Conservation (phyloP, 2,888 invertebrate genomes). For the Acronicta leporina region DNA sequence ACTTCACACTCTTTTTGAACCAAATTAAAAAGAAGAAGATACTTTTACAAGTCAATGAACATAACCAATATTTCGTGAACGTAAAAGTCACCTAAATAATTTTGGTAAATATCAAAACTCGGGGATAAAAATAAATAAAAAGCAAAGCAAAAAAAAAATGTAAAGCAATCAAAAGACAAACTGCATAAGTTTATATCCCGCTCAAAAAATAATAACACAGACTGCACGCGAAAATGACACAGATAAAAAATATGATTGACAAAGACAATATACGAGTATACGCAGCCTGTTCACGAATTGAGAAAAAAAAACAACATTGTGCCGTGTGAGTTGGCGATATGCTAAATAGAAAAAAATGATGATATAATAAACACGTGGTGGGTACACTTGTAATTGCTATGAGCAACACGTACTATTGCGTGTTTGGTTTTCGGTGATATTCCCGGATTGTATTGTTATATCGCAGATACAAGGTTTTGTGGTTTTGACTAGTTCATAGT, state of each 20-base stretch:
- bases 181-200: too few relatives aligned
- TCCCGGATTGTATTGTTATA: constrained; percentile 20
- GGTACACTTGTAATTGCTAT: constrained; percentile 22
- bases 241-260: constrained; percentile 27
- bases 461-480: constrained; percentile 4
- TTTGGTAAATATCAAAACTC: too few relatives aligned
- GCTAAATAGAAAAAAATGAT: constrained; percentile 34
- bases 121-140: too few relatives aligned
- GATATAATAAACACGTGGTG: constrained; percentile 43
- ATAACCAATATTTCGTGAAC: too few relatives aligned
- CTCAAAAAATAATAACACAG: constrained; percentile 22
- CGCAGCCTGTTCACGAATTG: constrained; percentile 19
- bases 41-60: too few relatives aligned
- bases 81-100: too few relatives aligned
- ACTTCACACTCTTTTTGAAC: too few relatives aligned
- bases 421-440: constrained; percentile 46
- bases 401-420: constrained; percentile 36
- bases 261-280: constrained; percentile 20
- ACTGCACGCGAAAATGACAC: constrained; percentile 17
- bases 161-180: too few relatives aligned
- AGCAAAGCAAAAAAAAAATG: too few relatives aligned
- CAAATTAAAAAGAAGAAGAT: too few relatives aligned
- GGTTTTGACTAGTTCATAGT: too few relatives aligned
- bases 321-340: constrained; percentile 27
- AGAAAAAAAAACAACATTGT: constrained; percentile 36